Evolutionary conservation across 1,140 invertebrate genomes (phyloP).

Genomic region (Stegodyphus mimosarum): DNA sequence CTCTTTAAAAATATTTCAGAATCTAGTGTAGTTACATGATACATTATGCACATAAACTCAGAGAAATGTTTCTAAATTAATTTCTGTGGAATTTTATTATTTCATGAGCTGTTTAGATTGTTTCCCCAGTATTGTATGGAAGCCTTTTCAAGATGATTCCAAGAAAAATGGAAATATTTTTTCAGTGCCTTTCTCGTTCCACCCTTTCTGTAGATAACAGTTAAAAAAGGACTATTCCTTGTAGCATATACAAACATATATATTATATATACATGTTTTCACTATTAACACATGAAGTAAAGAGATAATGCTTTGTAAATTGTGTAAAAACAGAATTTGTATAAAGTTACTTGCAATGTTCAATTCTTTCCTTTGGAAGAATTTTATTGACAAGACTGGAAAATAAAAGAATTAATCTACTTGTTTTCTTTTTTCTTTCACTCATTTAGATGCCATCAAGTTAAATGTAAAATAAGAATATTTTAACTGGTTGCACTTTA

Average conservation of each 20-base stretch:
- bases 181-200: constrained; percentile 50
- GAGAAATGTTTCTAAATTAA: no score
- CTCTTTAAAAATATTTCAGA: no score
- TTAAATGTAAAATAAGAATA: no score
- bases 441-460: background rate
- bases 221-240: constrained; percentile 1
- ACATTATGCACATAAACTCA: no score
- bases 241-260: constrained; percentile 10
- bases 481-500: no score
- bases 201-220: constrained; percentile 43
- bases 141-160: background rate
- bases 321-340: constrained; percentile 50
- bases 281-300: background rate
- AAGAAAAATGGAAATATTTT: constrained; percentile 8
- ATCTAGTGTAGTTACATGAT: no score
- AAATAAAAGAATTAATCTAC: background rate
- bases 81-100: no score
- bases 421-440: background rate
- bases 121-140: background rate
- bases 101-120: no score
- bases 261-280: constrained; percentile 16
- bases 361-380: constrained; percentile 25
- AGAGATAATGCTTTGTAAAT: constrained; percentile 40
- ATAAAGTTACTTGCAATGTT: constrained; percentile 40
- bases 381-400: constrained; percentile 9